Percentiles rank a stretch among this genome's conserved stretches.
phyloP scores from a whole-genome alignment of 2,797 vertebrate genomes.

The Ispidina picta region DNA sequence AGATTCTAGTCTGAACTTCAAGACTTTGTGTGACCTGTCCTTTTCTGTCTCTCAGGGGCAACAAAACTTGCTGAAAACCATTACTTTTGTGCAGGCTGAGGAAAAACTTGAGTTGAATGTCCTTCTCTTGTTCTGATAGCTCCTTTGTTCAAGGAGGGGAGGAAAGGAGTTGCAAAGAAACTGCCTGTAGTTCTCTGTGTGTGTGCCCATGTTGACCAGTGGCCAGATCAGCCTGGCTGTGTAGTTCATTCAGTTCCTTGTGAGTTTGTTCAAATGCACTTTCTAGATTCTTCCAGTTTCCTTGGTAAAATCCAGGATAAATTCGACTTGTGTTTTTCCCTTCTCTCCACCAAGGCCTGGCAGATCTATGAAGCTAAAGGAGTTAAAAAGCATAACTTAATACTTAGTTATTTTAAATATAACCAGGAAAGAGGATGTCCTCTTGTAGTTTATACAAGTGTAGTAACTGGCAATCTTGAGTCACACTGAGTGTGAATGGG shows the following conservation, averaged over 20 bases:
- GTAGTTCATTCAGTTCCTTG: not conserved
- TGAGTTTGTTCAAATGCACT: not conserved
- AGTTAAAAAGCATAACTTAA: not conserved
- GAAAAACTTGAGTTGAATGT: not conserved
- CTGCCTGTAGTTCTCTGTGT: not conserved
- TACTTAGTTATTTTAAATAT: not conserved
- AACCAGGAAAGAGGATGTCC: not conserved
- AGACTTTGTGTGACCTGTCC: not conserved
- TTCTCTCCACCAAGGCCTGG: not conserved
- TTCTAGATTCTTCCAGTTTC: not conserved
- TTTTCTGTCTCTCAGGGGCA: not conserved
- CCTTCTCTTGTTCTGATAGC: not conserved
- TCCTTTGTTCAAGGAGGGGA: not conserved
- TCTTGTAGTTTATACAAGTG: not conserved
- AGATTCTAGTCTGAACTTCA: not conserved
- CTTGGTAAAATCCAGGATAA: not conserved
- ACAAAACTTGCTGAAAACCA: not conserved
- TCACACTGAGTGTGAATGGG: not conserved
- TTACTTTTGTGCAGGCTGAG: not conserved
- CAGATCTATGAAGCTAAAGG: not conserved
- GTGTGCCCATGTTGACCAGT: accelerated
- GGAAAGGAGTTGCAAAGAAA: not conserved
- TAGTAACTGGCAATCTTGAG: not conserved
- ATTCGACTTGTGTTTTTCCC: not conserved
- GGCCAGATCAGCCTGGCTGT: not conserved